Evolutionary conservation across 2,797 vertebrate genomes (phyloP).

Genomic region (Hyperoplus immaculatus): DNA sequence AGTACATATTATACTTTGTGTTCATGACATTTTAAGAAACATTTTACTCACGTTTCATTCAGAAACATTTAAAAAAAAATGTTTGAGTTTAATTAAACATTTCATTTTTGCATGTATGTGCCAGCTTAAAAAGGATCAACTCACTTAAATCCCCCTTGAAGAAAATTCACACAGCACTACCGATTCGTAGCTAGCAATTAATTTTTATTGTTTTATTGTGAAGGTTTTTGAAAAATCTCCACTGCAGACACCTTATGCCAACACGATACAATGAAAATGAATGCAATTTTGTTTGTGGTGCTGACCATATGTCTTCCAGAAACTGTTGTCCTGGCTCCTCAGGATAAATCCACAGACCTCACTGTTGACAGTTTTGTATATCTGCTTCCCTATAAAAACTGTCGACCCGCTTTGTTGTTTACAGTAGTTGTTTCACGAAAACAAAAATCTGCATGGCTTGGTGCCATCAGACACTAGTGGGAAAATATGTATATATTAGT

Average conservation of each 20-base stretch:
- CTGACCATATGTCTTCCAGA: constrained; percentile 43
- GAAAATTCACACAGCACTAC: background rate
- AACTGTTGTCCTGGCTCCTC: constrained; percentile 21
- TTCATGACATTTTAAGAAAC: constrained; percentile 24
- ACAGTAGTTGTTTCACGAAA: background rate
- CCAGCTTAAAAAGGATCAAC: constrained; percentile 13
- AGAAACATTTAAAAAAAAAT: constrained; percentile 64
- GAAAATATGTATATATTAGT: constrained; percentile 8
- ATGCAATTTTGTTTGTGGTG: constrained; percentile 12
- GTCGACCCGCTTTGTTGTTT: constrained; percentile 11
- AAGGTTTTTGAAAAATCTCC: constrained; percentile 12
- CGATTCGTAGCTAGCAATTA: background rate
- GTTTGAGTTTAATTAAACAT: constrained; percentile 77
- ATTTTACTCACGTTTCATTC: constrained; percentile 66
- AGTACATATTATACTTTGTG: constrained; percentile 40
- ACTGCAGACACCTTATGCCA: constrained; percentile 11
- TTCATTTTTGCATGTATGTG: constrained; percentile 66
- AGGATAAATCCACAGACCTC: constrained; percentile 33
- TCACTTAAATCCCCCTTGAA: constrained; percentile 15
- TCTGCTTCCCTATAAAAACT: background rate
- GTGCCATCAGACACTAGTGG: constrained; percentile 8
- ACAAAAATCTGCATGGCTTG: background rate
- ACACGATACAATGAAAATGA: constrained; percentile 8
- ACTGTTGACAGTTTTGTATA: constrained; percentile 5
- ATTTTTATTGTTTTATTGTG: constrained; percentile 2